Evolutionary conservation across 2,888 invertebrate species (phyloP).

Genomic region (Ernsta delagoae): DNA sequence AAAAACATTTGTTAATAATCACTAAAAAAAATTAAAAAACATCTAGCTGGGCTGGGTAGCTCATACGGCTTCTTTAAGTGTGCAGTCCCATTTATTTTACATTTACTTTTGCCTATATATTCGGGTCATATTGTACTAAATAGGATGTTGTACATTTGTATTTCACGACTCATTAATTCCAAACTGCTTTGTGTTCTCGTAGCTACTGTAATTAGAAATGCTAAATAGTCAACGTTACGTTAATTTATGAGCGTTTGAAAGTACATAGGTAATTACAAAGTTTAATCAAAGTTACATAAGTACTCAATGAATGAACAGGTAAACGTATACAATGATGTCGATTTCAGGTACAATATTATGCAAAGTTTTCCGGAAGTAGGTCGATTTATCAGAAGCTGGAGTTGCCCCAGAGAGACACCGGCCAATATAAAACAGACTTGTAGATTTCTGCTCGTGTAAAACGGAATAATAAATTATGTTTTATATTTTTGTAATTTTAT

Average conservation of each 20-base stretch:
- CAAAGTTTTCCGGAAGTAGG: too few species aligned
- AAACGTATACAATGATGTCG: neutral
- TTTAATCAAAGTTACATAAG: slow-evolving; percentile 22
- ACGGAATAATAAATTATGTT: too few species aligned
- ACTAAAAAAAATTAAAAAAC: too few species aligned
- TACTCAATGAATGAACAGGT: neutral
- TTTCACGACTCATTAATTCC: slow-evolving; percentile 20
- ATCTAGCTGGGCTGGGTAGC: too few species aligned
- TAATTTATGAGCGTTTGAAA: slow-evolving; percentile 20
- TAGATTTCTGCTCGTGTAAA: neutral
- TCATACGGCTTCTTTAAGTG: too few species aligned
- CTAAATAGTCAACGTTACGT: slow-evolving; percentile 21
- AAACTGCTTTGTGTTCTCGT: neutral
- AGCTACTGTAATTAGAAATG: slow-evolving; percentile 20
- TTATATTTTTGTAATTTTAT: too few species aligned
- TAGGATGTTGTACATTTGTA: slow-evolving; percentile 4
- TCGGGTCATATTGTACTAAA: too few species aligned
- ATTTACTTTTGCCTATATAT: too few species aligned
- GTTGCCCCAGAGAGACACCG: too few species aligned
- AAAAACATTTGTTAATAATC: too few species aligned
- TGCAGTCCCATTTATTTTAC: neutral
- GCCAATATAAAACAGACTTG: too few species aligned
- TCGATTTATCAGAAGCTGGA: neutral
- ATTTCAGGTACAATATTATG: neutral
- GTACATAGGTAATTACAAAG: slow-evolving; percentile 14